Base-by-base conservation (phyloP, 2,113 vertebrate genomes). In the Ceyx cyanopectus region DNA sequence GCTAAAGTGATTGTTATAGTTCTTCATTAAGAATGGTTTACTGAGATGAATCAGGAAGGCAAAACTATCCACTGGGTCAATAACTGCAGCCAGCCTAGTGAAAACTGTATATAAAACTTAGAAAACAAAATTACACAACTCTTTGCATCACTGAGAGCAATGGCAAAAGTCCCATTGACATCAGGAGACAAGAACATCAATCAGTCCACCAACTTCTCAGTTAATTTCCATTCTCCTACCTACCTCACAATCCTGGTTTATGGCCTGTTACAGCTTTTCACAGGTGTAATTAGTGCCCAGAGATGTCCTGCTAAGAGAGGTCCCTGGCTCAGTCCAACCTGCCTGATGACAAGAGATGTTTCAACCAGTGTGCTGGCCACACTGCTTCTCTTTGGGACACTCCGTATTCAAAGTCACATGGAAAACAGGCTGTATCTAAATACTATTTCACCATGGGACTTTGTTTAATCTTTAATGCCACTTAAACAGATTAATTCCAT, bases 61-160 rank as follows among this genome's bases (percentile, higher is more conserved):
- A 14, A 76, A 94, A 58, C 51, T 67, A 62, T 81, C 9, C 40
- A 65, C 54, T 22, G 27, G 50, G 63, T 92, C 84, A 69, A 12
- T 81, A 75, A 67, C 48, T 84, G 50, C 32, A 66, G 66, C 62
- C 86, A 95, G 29, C 48, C 77, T 92, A 56, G 60, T 40, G 43
- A 78, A 82, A 96, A 93, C 5, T 50, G 61, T 74, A 89, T 78
- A 70, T 74, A 87, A 89, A 95, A 80, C 63, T 85, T 62, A 61
- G 57, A 77, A 74, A 94, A 72, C 58, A 82, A 84, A 89, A 53
- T 76, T 60, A 89, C 74, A 80, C 56, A 85, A n/a, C 18, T 94
- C 29, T 26, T 92, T 60, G 74, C 51, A 90, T 87, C 50, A 18
- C 18, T 79, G 68, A 79, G 29, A 79, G 85, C 46, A 51, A 5